Evolutionary conservation across 1,140 invertebrate species (phyloP).

Genomic region (Phymorhynchus buccinoides): DNA sequence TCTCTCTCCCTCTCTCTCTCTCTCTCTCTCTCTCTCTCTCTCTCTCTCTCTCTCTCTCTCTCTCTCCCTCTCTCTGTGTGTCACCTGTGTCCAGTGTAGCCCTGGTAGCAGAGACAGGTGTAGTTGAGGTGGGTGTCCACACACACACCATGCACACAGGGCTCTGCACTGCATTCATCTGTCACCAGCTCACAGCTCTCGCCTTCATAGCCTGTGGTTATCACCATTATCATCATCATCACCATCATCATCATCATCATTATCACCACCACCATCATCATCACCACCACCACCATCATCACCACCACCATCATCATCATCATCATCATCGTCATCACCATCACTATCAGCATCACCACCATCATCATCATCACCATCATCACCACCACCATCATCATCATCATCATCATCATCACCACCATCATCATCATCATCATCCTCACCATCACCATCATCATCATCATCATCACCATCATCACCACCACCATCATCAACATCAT

Average conservation of each 20-base stretch:
- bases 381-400: background rate
- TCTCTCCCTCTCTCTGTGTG: too few relatives aligned
- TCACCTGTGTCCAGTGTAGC: slow-evolving; percentile 43
- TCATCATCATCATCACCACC: background rate
- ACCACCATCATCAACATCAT: background rate
- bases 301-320: background rate
- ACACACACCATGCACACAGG: slow-evolving; percentile 55
- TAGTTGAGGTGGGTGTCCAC: slow-evolving; percentile 39
- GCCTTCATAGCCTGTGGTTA: slow-evolving; percentile 42
- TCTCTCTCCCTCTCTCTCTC: too few relatives aligned
- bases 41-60: too few relatives aligned
- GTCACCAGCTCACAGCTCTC: slow-evolving; percentile 43
- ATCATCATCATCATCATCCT: background rate
- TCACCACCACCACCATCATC: background rate
- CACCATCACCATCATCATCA: background rate
- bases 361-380: background rate
- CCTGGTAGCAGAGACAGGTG: slow-evolving; percentile 47
- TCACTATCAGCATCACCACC: background rate
- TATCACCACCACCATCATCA: background rate
- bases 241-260: slow-evolving; percentile 33
- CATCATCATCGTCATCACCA: background rate
- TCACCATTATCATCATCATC: slow-evolving; percentile 7
- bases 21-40: too few relatives aligned
- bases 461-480: slow-evolving; percentile 2
- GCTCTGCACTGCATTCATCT: slow-evolving; percentile 51